Percentiles rank a stretch among this genome's conserved stretches.
These are phyloP conservation scores for Metopia argyrocephala DNA, from an alignment of 2,888 invertebrate genomes.

Conservation along the genomic window DNA sequence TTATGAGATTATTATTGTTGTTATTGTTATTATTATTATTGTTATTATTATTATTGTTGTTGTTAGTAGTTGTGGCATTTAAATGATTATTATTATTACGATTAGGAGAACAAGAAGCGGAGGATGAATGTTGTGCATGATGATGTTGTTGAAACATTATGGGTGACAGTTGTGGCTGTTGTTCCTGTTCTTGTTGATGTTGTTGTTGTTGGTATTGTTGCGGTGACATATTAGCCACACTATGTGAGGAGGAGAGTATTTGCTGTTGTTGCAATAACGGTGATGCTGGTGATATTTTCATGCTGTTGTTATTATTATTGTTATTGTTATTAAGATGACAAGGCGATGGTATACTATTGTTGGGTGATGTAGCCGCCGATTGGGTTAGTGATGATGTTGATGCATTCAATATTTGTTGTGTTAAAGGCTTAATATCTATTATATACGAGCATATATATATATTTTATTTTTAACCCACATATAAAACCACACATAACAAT, in stretches of 20 bases:
- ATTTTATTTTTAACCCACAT: not conserved
- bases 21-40: conserved; percentile 66
- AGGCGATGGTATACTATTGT: conserved; percentile 65
- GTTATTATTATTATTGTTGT: conserved; percentile 65
- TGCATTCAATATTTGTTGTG: conserved; percentile 60
- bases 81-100: conserved; percentile 64
- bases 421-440: conserved; percentile 62
- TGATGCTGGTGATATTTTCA: conserved; percentile 64
- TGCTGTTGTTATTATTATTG: conserved; percentile 53
- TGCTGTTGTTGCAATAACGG: conserved; percentile 64
- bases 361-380: conserved; percentile 65
- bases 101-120: conserved; percentile 72
- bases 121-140: conserved; percentile 65
- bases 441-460: not conserved
- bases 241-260: conserved; percentile 39
- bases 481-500: not conserved
- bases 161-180: conserved; percentile 61
- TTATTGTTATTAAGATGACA: conserved; percentile 50
- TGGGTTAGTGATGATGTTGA: conserved; percentile 62
- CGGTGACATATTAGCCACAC: conserved; percentile 62
- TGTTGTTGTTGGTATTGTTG: conserved; percentile 65
- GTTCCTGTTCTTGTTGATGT: conserved; percentile 55
- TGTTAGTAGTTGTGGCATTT: conserved; percentile 21
- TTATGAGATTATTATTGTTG: conserved; percentile 51
- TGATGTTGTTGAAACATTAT: conserved; percentile 66